Percentiles rank a stretch among this genome's conserved stretches.
These are phyloP conservation scores for Pissodes strobi DNA, from an alignment of 1,140 invertebrate genomes.

Conservation along the genomic window DNA sequence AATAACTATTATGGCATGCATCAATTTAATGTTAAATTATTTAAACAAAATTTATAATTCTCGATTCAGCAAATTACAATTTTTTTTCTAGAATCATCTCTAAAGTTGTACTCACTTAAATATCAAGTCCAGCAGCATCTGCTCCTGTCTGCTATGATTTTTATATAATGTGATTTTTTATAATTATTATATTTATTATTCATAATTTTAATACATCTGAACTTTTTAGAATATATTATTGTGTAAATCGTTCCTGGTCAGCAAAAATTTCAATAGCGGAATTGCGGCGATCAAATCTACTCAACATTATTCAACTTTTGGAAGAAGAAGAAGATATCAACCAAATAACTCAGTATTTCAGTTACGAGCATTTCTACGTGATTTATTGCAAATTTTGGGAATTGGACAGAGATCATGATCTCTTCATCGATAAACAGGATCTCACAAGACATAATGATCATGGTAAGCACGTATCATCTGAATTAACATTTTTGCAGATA, in stretches of 20 bases:
- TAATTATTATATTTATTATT: too few relatives aligned
- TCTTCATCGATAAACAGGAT: conserved; percentile 94
- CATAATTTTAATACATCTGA: too few relatives aligned
- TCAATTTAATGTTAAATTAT: too few relatives aligned
- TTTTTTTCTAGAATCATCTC: too few relatives aligned
- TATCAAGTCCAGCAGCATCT: too few relatives aligned
- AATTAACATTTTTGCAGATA: neutral
- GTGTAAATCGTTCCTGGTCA: conserved; percentile 97
- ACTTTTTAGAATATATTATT: conserved; percentile 88
- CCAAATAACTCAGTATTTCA: conserved; percentile 96
- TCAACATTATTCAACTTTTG: conserved; percentile 73
- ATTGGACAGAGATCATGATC: conserved; percentile 96
- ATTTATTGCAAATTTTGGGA: conserved; percentile 99
- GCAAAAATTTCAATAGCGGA: conserved; percentile 89
- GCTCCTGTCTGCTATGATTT: too few relatives aligned
- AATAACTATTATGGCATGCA: too few relatives aligned
- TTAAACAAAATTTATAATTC: too few relatives aligned
- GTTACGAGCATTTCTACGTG: conserved; percentile 99
- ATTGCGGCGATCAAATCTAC: conserved; percentile 88
- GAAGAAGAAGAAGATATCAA: conserved; percentile 97
- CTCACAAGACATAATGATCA: conserved; percentile 94
- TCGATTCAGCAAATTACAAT: too few relatives aligned
- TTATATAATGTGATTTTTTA: too few relatives aligned
- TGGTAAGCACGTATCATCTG: conserved; percentile 66
- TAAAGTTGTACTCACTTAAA: too few relatives aligned